Evolutionary conservation across 2,888 invertebrate species (phyloP).

Genomic region (Xestia rhomboidea): DNA sequence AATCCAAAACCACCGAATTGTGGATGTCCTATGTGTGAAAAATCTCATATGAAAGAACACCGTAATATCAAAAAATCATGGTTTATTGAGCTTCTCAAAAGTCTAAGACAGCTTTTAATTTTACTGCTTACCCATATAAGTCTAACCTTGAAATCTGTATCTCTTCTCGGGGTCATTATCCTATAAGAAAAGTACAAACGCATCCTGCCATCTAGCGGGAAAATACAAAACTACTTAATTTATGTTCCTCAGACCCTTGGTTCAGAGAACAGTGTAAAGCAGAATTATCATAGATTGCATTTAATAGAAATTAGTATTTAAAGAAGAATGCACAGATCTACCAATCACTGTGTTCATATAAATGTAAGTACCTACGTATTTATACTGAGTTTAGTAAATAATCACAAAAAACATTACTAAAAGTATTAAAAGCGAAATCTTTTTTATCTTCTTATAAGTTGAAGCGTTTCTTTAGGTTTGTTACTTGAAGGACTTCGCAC

Average conservation of each 20-base stretch:
- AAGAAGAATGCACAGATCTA: conserved; percentile 79
- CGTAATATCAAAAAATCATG: conserved; percentile 37
- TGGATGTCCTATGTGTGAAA: conserved; percentile 55
- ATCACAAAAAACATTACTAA: conserved; percentile 65
- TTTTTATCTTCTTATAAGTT: conserved; percentile 60
- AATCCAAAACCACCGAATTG: conserved; percentile 60
- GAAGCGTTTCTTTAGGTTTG: conserved; percentile 19
- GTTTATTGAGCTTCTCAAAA: conserved; percentile 25
- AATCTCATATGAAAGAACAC: conserved; percentile 38
- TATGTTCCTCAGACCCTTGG: conserved; percentile 30
- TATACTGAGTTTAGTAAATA: conserved; percentile 62
- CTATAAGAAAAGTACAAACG: conserved; percentile 12
- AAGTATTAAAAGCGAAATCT: conserved; percentile 55
- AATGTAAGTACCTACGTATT: conserved; percentile 61
- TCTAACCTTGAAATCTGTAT: not conserved
- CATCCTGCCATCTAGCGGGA: conserved; percentile 34
- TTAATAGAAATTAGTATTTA: conserved; percentile 75
- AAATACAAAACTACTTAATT: conserved; percentile 5
- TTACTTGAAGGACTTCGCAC: not conserved
- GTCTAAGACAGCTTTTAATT: not conserved
- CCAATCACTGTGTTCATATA: conserved; percentile 84
- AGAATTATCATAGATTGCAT: conserved; percentile 76
- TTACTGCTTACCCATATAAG: not conserved
- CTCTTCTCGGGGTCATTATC: conserved; percentile 21
- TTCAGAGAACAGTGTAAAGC: conserved; percentile 54